These are phyloP conservation scores for Haliaeetus leucogaster DNA, from an alignment of 2,113 vertebrate genomes.

Conservation along the genomic window DNA sequence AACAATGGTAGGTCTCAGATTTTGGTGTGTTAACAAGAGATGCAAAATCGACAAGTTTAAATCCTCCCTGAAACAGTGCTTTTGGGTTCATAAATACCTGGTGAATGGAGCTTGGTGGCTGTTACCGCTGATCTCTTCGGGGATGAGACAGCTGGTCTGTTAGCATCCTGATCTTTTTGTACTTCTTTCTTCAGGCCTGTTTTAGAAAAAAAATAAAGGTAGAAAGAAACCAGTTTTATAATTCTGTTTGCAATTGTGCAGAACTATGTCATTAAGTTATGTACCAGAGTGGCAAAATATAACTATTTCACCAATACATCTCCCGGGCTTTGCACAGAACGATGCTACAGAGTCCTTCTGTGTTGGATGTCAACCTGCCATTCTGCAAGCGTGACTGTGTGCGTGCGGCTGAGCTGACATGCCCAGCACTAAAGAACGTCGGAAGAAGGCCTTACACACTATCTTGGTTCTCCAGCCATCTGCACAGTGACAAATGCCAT, in stretches of 20 bases:
- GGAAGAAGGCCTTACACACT: neutral
- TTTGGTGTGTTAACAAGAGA: neutral
- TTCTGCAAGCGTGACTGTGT: neutral
- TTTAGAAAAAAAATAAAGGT: neutral
- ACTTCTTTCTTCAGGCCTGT: slow-evolving; percentile 83
- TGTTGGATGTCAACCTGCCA: neutral
- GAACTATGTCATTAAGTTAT: neutral
- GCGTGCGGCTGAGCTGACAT: neutral
- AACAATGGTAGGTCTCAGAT: neutral
- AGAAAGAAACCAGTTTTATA: neutral
- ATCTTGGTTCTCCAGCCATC: neutral
- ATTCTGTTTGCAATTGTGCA: neutral
- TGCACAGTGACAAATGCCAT: neutral
- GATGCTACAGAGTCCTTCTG: too few relatives aligned
- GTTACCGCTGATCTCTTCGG: slow-evolving; percentile 82
- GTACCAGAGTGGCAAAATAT: neutral
- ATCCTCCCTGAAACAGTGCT: neutral
- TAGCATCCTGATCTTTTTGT: slow-evolving; percentile 79
- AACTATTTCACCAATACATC: neutral
- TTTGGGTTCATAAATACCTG: slow-evolving; percentile 73
- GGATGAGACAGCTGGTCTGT: slow-evolving; percentile 73
- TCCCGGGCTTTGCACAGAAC: neutral
- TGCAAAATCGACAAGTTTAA: neutral
- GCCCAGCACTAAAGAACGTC: neutral
- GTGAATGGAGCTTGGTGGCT: slow-evolving; percentile 85